Percentiles rank a stretch among this genome's conserved stretches.
phyloP scores from a whole-genome alignment of 2,797 vertebrate genomes.

The Pseudotriccus pelzelni region DNA sequence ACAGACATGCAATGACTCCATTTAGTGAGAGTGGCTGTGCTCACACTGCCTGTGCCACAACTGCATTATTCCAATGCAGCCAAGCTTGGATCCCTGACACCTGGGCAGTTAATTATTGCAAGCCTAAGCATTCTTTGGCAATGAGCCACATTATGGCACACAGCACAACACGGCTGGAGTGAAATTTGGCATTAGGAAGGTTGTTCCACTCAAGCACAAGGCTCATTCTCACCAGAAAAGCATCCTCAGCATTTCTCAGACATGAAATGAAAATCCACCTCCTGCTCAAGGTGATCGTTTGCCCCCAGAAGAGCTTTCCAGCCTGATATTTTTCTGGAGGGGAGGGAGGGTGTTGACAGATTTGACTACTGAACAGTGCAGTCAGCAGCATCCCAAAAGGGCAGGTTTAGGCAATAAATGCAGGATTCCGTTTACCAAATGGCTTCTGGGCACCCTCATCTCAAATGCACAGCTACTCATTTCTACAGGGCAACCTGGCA shows the following conservation, averaged over 20 bases:
- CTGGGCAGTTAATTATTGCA: neutral
- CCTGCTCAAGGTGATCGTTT: neutral
- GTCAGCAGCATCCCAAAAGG: conserved; percentile 25
- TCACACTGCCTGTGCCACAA: neutral
- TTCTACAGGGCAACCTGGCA: neutral
- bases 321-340: conserved; percentile 36
- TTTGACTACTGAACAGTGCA: conserved; percentile 28
- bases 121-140: conserved; percentile 21
- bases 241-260: conserved; percentile 25
- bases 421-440: neutral
- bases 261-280: neutral
- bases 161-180: neutral
- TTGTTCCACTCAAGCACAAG: neutral
- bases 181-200: neutral
- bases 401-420: conserved; percentile 56
- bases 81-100: neutral
- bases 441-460: conserved; percentile 31
- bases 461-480: neutral
- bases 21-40: neutral
- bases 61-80: neutral
- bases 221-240: conserved; percentile 14
- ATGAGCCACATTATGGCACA: neutral
- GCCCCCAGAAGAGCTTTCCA: conserved; percentile 33
- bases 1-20: neutral
- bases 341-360: conserved; percentile 13